These are phyloP conservation scores for Paramuricea clavata DNA, from an alignment of 92 coral and sea anemone species.

Conservation along the genomic window DNA sequence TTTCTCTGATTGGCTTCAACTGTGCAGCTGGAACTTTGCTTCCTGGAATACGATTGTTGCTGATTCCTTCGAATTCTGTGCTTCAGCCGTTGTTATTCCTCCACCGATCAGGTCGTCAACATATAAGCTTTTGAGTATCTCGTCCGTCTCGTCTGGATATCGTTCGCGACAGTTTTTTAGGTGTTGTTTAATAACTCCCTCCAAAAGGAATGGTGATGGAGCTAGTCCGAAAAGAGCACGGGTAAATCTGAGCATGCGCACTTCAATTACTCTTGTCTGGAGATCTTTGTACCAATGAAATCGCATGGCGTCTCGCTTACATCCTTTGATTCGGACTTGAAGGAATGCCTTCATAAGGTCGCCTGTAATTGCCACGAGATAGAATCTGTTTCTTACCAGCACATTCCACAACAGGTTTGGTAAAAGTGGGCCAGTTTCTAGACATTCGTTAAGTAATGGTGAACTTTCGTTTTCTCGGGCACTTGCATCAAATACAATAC, in stretches of 20 bases:
- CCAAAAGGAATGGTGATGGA: no score
- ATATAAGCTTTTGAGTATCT: background rate
- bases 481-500: background rate
- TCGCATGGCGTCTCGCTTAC: background rate
- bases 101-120: no score
- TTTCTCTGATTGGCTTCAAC: conserved; percentile 2
- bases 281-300: conserved; percentile 5
- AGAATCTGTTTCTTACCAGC: no score
- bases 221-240: no score
- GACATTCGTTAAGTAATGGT: no score
- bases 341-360: background rate
- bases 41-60: background rate
- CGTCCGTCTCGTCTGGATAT: background rate
- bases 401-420: background rate
- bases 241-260: background rate
- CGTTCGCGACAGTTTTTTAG: background rate
- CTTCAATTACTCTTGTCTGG: background rate
- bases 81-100: background rate
- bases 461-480: no score
- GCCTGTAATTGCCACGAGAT: background rate
- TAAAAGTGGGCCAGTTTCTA: no score
- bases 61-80: background rate
- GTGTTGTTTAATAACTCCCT: background rate
- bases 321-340: background rate
- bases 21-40: background rate